Conservation (phyloP, 2,888 invertebrate genomes). For the Cheilosia pagana region DNA sequence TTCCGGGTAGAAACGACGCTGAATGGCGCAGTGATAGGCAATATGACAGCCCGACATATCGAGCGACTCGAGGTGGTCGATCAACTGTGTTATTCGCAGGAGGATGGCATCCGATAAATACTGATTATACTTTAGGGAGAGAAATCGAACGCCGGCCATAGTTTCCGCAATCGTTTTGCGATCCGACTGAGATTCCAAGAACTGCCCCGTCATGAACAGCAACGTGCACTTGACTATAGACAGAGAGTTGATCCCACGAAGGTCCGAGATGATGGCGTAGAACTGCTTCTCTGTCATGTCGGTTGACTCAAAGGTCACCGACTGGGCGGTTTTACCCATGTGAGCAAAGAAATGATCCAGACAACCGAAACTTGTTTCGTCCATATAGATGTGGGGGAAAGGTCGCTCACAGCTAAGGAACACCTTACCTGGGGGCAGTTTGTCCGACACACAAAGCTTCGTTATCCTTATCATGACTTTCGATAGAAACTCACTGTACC, state of each 20-base stretch:
- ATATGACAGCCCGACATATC: conserved; percentile 88
- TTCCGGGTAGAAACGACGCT: conserved; percentile 88
- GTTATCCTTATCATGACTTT: conserved; percentile 80
- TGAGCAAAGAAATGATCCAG: conserved; percentile 85
- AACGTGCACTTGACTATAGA: conserved; percentile 88
- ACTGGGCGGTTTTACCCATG: conserved; percentile 85
- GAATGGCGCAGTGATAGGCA: conserved; percentile 88
- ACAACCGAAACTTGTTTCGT: conserved; percentile 81
- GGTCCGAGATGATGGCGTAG: conserved; percentile 85
- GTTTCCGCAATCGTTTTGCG: conserved; percentile 83
- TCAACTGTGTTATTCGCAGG: conserved; percentile 86
- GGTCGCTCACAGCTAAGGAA: conserved; percentile 79
- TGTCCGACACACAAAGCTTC: conserved; percentile 81
- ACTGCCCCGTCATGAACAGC: conserved; percentile 89
- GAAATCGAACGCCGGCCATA: conserved; percentile 84
- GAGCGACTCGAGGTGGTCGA: conserved; percentile 86
- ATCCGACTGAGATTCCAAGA: conserved; percentile 86
- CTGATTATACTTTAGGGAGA: conserved; percentile 88
- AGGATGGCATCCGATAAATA: conserved; percentile 91
- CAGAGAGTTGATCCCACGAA: conserved; percentile 85
- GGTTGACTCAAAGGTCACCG: conserved; percentile 85
- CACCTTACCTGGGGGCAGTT: conserved; percentile 78
- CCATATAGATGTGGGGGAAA: conserved; percentile 80
- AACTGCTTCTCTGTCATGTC: conserved; percentile 87
- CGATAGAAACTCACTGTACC: conserved; percentile 84